These are phyloP conservation scores for Paramacrobiotus metropolitanus DNA, from an alignment of 1,140 invertebrate genomes.

Conservation along the genomic window DNA sequence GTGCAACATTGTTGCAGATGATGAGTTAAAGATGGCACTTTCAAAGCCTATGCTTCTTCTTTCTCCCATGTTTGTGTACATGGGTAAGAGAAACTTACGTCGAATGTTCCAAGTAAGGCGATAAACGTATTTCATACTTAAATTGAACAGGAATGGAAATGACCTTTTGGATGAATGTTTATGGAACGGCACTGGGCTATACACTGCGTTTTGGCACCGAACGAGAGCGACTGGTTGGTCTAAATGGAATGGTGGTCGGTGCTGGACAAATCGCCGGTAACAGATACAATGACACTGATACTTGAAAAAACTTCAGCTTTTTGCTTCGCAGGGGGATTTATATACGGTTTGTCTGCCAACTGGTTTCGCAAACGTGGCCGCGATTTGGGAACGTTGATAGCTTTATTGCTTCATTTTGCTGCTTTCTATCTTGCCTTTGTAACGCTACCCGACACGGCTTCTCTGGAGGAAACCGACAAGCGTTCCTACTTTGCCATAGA, in stretches of 20 bases:
- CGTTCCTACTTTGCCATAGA: not conserved
- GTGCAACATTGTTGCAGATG: not conserved
- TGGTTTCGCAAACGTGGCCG: not conserved
- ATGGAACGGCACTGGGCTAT: not conserved
- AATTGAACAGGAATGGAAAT: no score
- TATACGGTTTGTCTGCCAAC: not conserved
- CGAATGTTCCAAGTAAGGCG: no score
- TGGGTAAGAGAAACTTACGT: no score
- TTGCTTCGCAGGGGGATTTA: not conserved
- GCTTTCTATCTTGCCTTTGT: not conserved
- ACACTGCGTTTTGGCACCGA: not conserved
- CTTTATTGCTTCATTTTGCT: not conserved
- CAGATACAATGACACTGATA: not conserved
- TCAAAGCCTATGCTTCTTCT: not conserved
- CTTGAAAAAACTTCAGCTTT: no score
- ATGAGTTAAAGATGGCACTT: not conserved
- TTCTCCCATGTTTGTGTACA: not conserved
- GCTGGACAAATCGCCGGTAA: not conserved
- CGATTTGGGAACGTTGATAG: not conserved
- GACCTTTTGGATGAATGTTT: not conserved
- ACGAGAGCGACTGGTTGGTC: not conserved
- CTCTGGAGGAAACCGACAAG: not conserved
- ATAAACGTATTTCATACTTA: no score
- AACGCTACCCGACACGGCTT: not conserved
- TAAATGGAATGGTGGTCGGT: not conserved